Conservation (phyloP, 2,113 vertebrate species). For the Hyperopisus bebe region DNA sequence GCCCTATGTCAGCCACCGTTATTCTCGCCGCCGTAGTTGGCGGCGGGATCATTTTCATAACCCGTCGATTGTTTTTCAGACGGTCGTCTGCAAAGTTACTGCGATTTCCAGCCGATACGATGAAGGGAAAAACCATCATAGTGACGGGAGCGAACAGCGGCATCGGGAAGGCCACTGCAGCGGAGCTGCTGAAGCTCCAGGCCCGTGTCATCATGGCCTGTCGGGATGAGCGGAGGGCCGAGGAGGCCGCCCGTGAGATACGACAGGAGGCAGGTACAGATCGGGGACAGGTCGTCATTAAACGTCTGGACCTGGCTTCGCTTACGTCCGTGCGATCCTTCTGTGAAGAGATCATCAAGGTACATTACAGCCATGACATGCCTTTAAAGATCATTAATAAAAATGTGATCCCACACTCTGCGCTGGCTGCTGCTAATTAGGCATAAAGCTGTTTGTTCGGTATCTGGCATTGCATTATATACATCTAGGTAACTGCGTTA, state of each 20-base stretch:
- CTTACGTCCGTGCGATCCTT: conserved; percentile 75
- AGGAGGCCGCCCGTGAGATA: conserved; percentile 72
- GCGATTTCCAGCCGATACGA: conserved; percentile 43
- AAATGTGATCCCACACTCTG: background rate
- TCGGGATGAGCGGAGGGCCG: conserved; percentile 67
- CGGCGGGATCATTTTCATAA: conserved; percentile 47
- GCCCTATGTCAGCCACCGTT: conserved; percentile 48
- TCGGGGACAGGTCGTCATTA: conserved; percentile 69
- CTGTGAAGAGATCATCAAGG: conserved; percentile 73
- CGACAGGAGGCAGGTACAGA: conserved; percentile 49
- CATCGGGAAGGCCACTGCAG: conserved; percentile 74
- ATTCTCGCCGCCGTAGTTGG: conserved; percentile 54
- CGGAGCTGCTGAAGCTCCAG: conserved; percentile 68
- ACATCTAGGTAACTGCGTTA: background rate
- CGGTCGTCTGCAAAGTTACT: conserved; percentile 38
- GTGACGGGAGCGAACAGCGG: conserved; percentile 89
- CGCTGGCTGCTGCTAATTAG: background rate
- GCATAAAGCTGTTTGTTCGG: background rate
- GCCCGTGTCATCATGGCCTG: conserved; percentile 89
- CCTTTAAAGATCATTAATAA: background rate
- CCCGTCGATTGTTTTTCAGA: conserved; percentile 50
- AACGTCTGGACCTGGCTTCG: conserved; percentile 80
- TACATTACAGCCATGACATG: conserved; percentile 29
- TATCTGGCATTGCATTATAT: background rate
- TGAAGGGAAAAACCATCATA: conserved; percentile 83